Percentiles rank a stretch among this genome's conserved stretches.
These are phyloP conservation scores for Sternotherus odoratus DNA, from an alignment of 2,797 vertebrate species.

Conservation along the genomic window DNA sequence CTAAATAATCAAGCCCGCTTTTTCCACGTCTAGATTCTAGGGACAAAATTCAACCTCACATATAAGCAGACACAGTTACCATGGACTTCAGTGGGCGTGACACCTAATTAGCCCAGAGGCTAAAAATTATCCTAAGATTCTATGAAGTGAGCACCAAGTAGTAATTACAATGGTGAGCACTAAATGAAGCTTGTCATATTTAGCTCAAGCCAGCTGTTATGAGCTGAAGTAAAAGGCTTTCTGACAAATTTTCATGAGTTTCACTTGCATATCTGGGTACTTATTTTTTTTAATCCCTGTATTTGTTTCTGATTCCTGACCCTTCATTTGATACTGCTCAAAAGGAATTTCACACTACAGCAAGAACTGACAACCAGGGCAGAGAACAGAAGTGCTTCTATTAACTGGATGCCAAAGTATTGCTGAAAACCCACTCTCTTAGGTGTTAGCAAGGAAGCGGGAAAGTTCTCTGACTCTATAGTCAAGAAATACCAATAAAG, in stretches of 20 bases:
- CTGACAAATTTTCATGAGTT: not conserved
- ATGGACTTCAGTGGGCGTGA: not conserved
- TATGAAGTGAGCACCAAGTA: not conserved
- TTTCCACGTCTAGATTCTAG: rapidly evolving
- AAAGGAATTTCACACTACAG: not conserved
- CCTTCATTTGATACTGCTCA: not conserved
- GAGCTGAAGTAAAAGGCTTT: not conserved
- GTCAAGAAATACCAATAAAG: not conserved
- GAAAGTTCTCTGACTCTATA: not conserved
- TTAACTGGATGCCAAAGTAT: not conserved
- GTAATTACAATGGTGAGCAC: not conserved
- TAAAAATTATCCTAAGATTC: not conserved
- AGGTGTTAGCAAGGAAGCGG: not conserved
- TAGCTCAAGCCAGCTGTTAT: not conserved
- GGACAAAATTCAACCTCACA: not conserved
- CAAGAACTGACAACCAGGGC: not conserved
- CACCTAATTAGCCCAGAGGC: not conserved
- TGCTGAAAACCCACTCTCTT: not conserved
- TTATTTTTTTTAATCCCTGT: not conserved
- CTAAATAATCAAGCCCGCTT: not conserved
- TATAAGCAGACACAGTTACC: too few relatives aligned
- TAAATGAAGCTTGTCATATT: not conserved
- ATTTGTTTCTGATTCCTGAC: not conserved
- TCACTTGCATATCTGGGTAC: not conserved
- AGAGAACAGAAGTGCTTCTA: not conserved